These are phyloP conservation scores for Dasyurus viverrinus DNA, from an alignment of 2,113 vertebrate genomes.

Conservation along the genomic window DNA sequence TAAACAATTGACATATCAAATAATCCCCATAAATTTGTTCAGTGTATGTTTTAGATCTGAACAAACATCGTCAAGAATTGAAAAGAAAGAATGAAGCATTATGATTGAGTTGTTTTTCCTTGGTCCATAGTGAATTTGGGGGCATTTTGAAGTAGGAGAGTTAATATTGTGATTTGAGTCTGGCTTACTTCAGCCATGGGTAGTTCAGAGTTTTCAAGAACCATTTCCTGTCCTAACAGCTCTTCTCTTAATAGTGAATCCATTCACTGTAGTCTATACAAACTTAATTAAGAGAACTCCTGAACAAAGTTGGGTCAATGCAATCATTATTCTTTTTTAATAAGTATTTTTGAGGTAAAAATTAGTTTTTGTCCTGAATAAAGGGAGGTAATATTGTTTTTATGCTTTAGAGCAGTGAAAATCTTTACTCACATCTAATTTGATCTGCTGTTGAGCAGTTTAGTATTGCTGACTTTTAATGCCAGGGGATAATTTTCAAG, in stretches of 20 bases:
- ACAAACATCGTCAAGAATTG: constrained; percentile 42
- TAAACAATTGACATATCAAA: constrained; percentile 24
- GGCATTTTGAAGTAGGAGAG: constrained; percentile 63
- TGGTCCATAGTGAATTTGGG: constrained; percentile 6
- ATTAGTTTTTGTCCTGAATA: constrained; percentile 73
- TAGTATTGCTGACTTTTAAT: constrained; percentile 71
- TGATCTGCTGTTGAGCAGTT: constrained; percentile 73
- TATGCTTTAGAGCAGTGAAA: constrained; percentile 64
- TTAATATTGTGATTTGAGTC: constrained; percentile 68
- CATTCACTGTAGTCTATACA: constrained; percentile 42
- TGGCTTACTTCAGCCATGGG: constrained; percentile 63
- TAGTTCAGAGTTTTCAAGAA: background rate
- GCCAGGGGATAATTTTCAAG: constrained; percentile 76
- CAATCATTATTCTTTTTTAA: constrained; percentile 70
- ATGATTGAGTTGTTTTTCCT: constrained; percentile 64
- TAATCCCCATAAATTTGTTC: constrained; percentile 67
- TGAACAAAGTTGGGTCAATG: constrained; percentile 69
- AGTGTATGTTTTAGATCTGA: constrained; percentile 62
- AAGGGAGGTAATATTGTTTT: constrained; percentile 73
- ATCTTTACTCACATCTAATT: constrained; percentile 45
- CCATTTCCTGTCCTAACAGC: background rate
- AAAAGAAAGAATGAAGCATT: constrained; percentile 70
- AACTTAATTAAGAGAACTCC: constrained; percentile 76
- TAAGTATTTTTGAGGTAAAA: constrained; percentile 78
- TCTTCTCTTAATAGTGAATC: background rate